Evolutionary conservation across 2,888 invertebrate genomes (phyloP).

Genomic region (Andrena haemorrhoa): DNA sequence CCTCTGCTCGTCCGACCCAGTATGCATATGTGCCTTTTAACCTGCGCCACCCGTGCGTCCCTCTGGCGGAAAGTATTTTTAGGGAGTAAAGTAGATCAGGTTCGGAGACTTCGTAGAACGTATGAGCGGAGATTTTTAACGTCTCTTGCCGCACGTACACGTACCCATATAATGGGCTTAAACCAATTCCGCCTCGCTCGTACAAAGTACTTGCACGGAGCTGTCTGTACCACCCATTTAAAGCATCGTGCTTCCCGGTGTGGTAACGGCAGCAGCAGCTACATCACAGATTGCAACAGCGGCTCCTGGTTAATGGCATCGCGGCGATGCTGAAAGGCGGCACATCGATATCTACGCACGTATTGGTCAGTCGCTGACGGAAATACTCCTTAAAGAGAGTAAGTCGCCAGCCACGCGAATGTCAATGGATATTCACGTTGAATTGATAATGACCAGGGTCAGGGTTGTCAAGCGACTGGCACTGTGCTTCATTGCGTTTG

Average conservation of each 20-base stretch:
- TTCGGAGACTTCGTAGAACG: constrained; percentile 32
- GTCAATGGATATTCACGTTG: constrained; percentile 23
- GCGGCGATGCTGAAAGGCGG: constrained; percentile 67
- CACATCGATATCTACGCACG: constrained; percentile 47
- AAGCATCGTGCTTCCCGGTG: constrained; percentile 67
- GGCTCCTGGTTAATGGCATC: constrained; percentile 69
- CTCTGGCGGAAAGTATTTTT: constrained; percentile 21
- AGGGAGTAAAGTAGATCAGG: constrained; percentile 54
- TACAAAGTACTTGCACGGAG: constrained; percentile 73
- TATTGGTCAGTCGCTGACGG: constrained; percentile 24
- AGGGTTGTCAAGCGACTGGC: constrained; percentile 41
- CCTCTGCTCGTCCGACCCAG: background rate
- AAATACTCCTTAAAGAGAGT: constrained; percentile 52
- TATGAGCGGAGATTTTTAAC: constrained; percentile 56
- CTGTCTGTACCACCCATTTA: constrained; percentile 76
- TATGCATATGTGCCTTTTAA: constrained; percentile 22
- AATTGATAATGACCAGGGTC: constrained; percentile 49
- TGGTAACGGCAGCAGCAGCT: constrained; percentile 46
- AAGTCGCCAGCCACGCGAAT: constrained; percentile 16
- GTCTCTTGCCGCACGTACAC: constrained; percentile 54
- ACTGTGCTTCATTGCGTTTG: constrained; percentile 7
- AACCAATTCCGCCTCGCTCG: constrained; percentile 72
- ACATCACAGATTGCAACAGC: constrained; percentile 64
- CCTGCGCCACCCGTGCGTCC: constrained; percentile 7
- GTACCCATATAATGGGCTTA: constrained; percentile 70